These are phyloP conservation scores for Galerucella pusilla DNA, from an alignment of 2,888 invertebrate species.

Conservation along the genomic window DNA sequence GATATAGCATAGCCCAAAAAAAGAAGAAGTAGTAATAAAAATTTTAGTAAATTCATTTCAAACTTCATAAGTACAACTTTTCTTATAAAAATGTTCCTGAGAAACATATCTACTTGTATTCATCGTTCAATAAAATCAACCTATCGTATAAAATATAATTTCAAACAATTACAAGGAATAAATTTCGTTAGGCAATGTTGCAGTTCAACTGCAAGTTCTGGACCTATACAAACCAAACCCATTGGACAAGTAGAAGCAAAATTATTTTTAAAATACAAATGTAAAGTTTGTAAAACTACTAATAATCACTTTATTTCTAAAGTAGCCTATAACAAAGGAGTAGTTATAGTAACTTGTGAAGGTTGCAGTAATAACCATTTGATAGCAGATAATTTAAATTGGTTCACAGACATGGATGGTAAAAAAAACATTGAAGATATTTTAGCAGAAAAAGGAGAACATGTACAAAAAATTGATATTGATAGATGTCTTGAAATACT, in stretches of 20 bases:
- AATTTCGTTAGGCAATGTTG: slow-evolving; percentile 14
- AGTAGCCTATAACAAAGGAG: slow-evolving; percentile 85
- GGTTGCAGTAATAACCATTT: slow-evolving; percentile 91
- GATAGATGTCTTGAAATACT: slow-evolving; percentile 48
- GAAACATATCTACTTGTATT: background rate
- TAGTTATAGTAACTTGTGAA: slow-evolving; percentile 91
- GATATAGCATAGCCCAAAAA: too few relatives aligned
- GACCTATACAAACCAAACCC: slow-evolving; percentile 26
- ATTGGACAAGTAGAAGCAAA: slow-evolving; percentile 67
- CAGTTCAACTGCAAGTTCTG: background rate
- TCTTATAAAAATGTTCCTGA: slow-evolving; percentile 13
- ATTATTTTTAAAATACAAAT: slow-evolving; percentile 83
- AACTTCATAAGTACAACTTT: too few relatives aligned
- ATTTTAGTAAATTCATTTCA: too few relatives aligned
- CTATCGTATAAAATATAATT: background rate
- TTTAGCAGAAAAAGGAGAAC: slow-evolving; percentile 87
- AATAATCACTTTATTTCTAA: slow-evolving; percentile 87
- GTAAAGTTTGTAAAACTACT: slow-evolving; percentile 85
- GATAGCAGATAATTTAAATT: slow-evolving; percentile 95
- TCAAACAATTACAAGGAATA: background rate
- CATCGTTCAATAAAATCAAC: slow-evolving; percentile 7
- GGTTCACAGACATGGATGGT: slow-evolving; percentile 86
- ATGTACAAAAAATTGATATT: slow-evolving; percentile 69
- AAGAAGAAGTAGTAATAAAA: too few relatives aligned
- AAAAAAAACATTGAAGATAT: slow-evolving; percentile 92